Conservation (phyloP, 30 jellyfish, hydroid and myxozoan species). For the Haliclystus octoradiatus region DNA sequence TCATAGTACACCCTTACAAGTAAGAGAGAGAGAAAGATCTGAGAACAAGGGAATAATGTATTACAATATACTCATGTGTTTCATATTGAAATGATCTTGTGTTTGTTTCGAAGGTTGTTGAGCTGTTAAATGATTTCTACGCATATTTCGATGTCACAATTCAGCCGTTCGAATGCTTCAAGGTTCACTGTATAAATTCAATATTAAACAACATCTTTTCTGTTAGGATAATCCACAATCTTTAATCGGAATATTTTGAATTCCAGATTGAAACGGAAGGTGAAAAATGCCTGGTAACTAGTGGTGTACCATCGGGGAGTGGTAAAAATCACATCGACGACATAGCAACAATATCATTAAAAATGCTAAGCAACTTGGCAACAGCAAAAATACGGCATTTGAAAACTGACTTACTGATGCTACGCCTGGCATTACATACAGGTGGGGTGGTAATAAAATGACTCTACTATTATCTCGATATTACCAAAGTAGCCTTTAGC, state of each 20-base stretch:
- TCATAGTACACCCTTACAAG: conserved; percentile 65
- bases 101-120: conserved; percentile 29
- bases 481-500: too few relatives aligned
- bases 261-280: conserved; percentile 44
- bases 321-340: conserved; percentile 46
- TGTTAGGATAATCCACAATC: too few relatives aligned
- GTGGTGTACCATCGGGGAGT: conserved; percentile 65
- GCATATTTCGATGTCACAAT: conserved; percentile 25
- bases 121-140: conserved; percentile 41
- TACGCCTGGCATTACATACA: conserved; percentile 54
- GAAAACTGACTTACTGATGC: conserved; percentile 22
- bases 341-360: conserved; percentile 60
- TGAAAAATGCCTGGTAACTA: conserved; percentile 50
- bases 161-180: conserved; percentile 54
- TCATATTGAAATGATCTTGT: neutral
- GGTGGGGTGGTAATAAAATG: too few relatives aligned
- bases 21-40: neutral
- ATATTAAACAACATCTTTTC: neutral
- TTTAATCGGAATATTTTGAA: neutral
- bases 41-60: neutral
- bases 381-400: conserved; percentile 52
- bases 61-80: neutral
- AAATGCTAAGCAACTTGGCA: conserved; percentile 42
- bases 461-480: too few relatives aligned
- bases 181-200: conserved; percentile 12